These are phyloP conservation scores for Misgurnus mizolepis DNA, from an alignment of 2,113 vertebrate genomes.

Conservation along the genomic window DNA sequence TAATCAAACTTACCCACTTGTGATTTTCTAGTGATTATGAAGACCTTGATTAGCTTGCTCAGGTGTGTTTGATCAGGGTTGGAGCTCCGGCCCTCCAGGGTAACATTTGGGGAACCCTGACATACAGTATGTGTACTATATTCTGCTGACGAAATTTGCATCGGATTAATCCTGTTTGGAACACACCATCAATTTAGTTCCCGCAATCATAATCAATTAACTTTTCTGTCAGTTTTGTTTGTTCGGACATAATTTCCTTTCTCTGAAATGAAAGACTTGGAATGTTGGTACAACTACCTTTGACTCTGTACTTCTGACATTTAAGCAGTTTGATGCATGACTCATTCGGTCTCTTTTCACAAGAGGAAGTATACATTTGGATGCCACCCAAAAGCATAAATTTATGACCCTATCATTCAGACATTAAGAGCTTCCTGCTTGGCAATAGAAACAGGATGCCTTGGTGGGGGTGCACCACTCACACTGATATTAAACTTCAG, in stretches of 20 bases:
- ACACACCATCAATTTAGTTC: too few relatives aligned
- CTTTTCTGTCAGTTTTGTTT: not conserved
- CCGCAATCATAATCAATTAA: not conserved
- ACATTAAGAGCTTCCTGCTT: conserved; percentile 46
- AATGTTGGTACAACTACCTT: conserved; percentile 31
- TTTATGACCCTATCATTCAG: conserved; percentile 40
- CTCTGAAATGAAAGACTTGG: conserved; percentile 22
- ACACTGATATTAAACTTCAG: conserved; percentile 31
- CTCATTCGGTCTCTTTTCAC: conserved; percentile 48
- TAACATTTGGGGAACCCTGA: too few relatives aligned
- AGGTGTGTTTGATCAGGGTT: too few relatives aligned
- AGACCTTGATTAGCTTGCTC: too few relatives aligned
- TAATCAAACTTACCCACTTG: too few relatives aligned
- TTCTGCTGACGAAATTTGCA: too few relatives aligned
- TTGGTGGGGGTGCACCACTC: conserved; percentile 47
- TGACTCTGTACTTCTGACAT: conserved; percentile 46
- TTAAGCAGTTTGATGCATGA: conserved; percentile 53
- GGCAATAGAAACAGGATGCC: conserved; percentile 46
- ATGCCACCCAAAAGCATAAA: conserved; percentile 51
- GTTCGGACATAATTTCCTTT: conserved; percentile 15
- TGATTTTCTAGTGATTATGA: too few relatives aligned
- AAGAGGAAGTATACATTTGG: conserved; percentile 50
- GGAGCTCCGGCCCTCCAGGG: too few relatives aligned
- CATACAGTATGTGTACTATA: too few relatives aligned
- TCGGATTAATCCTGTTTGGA: too few relatives aligned